Percentiles rank a stretch among this genome's conserved stretches.
These are phyloP conservation scores for Thymelicus acteon DNA, from an alignment of 2,888 invertebrate genomes.

Conservation along the genomic window DNA sequence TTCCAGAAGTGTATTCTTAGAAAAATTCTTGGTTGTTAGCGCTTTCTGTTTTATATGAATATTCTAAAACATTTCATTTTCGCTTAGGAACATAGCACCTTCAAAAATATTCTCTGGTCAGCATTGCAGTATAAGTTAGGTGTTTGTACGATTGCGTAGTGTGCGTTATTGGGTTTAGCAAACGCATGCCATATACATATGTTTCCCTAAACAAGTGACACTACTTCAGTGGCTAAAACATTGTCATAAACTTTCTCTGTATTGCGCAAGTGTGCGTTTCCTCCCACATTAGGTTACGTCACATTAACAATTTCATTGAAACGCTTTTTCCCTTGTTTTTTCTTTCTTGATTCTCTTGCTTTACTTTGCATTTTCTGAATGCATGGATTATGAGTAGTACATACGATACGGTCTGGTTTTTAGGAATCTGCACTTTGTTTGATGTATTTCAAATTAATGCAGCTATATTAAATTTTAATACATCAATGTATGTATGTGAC, in stretches of 20 bases:
- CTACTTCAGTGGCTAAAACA: constrained; percentile 46
- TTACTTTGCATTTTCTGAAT: background rate
- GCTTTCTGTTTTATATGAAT: too few species aligned
- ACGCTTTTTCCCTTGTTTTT: constrained; percentile 41
- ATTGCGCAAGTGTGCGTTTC: constrained; percentile 42
- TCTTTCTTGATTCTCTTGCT: constrained; percentile 34
- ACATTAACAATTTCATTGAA: constrained; percentile 50
- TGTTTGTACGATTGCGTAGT: constrained; percentile 4
- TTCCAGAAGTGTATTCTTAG: too few species aligned
- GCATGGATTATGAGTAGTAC: background rate
- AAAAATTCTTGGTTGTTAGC: too few species aligned
- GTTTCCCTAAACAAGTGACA: background rate
- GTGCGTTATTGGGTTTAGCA: background rate
- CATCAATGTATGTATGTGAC: too few species aligned
- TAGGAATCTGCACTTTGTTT: too few species aligned
- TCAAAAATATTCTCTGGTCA: background rate
- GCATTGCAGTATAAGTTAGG: background rate
- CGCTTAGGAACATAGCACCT: background rate
- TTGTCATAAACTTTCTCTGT: constrained; percentile 61
- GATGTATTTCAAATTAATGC: too few species aligned
- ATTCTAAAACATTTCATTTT: background rate
- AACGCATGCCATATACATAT: background rate
- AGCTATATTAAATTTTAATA: background rate
- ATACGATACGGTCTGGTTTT: background rate
- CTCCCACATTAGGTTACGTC: constrained; percentile 60